Base-by-base conservation (phyloP, 2,797 vertebrate genomes). In the Chaetodon trifasciatus region DNA sequence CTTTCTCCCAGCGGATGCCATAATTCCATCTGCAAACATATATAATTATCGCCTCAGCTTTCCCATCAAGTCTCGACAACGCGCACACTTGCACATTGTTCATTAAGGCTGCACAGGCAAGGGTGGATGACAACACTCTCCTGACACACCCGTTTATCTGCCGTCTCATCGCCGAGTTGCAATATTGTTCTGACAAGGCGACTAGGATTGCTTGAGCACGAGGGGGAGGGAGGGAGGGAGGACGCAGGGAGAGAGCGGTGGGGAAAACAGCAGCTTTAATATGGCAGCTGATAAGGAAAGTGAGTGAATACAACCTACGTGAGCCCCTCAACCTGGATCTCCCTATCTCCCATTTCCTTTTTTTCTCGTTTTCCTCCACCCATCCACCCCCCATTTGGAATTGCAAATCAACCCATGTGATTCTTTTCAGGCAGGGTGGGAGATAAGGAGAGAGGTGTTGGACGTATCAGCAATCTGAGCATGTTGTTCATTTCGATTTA, bases 401-500 rank as follows among this genome's bases (percentile, higher is more conserved):
- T 93, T 93, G 84, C 85, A 93, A 89, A 91, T 90, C 64, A 78
- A 58, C 5, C 37, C 58, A 42, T 71, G 40, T 81, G 70, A 63
- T 88, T 75, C 62, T 81, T 82, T 83, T 79, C 76, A 84, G 73
- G 66, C 10, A 1, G 82, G 86, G 60, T 70, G 73, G 70, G 61
- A 87, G 92, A 93, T 93, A 91, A 93, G 76, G 65, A 84, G 79
- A 11, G 12, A 50, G 82, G 62, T 49, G 72, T 70, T 63, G 73
- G 69, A 84, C 75, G 39, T 89, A 91, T 92, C 89, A 66, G 86
- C 83, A 84, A 89, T 87, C 82, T 84, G 75, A 84, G 82, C 72
- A 81, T 89, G 82, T 81, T 88, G 85, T 88, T 85, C 68, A 64
- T 72, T 85, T 85, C 37, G 10, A 37, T 83, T 83, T 86, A 86